Percentiles rank a stretch among this genome's conserved stretches.
These are phyloP conservation scores for Chloropsis cyanopogon DNA, from an alignment of 2,113 vertebrate species.

Conservation along the genomic window DNA sequence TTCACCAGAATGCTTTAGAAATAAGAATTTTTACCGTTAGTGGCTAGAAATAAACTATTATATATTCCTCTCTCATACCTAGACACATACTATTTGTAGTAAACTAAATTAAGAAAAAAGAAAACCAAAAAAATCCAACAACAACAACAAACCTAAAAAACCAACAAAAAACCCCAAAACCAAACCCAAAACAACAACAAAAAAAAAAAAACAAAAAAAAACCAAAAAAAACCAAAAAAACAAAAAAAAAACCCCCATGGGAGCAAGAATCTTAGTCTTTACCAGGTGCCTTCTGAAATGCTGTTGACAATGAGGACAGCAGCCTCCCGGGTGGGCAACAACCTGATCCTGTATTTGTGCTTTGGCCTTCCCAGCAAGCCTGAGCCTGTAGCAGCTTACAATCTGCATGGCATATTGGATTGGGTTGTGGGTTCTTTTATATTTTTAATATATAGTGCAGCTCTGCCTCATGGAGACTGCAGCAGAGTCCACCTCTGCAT, in stretches of 20 bases:
- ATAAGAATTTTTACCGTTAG: neutral
- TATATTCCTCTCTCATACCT: neutral
- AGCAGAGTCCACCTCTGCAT: neutral
- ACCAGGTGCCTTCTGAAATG: neutral
- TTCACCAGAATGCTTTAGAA: neutral
- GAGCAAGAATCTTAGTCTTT: neutral
- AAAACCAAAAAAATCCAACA: neutral
- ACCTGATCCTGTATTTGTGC: neutral
- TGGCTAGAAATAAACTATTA: neutral
- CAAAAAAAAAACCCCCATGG: too few relatives aligned
- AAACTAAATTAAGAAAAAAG: neutral
- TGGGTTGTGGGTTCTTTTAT: neutral
- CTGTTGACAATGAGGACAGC: neutral
- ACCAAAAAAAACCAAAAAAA: too few relatives aligned
- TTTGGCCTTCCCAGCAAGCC: neutral
- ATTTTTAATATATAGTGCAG: neutral
- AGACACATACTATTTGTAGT: neutral
- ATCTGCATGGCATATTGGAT: neutral
- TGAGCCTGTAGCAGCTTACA: neutral
- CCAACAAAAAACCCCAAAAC: too few relatives aligned
- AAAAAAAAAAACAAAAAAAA: too few relatives aligned
- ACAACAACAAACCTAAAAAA: neutral
- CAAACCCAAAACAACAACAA: neutral
- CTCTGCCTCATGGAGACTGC: neutral
- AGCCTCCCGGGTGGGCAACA: neutral